These are phyloP conservation scores for Paraescarpia echinospica DNA, from an alignment of 1,140 invertebrate species.

Conservation along the genomic window DNA sequence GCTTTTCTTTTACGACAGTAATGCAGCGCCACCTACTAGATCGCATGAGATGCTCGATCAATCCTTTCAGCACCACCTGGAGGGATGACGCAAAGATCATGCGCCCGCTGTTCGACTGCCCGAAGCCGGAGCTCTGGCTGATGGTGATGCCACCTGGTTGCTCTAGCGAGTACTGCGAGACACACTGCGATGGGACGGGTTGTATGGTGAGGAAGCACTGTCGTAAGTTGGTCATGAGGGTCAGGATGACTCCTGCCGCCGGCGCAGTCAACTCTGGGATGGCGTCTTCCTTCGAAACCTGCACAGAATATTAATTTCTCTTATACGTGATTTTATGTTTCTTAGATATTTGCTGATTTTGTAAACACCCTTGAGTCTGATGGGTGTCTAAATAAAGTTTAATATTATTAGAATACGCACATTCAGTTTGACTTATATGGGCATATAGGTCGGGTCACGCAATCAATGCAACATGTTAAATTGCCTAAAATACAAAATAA, in stretches of 20 bases:
- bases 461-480: too few species aligned
- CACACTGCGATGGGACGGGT: conserved; percentile 12
- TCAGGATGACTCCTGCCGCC: conserved; percentile 54
- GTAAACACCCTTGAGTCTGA: too few species aligned
- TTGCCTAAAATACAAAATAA: too few species aligned
- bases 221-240: conserved; percentile 55
- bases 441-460: too few species aligned
- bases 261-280: conserved; percentile 53
- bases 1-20: neutral
- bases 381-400: too few species aligned
- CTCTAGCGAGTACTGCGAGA: neutral
- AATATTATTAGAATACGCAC: too few species aligned
- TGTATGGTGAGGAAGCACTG: conserved; percentile 50
- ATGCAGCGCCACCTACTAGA: conserved; percentile 52
- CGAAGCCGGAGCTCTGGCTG: neutral
- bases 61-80: conserved; percentile 60
- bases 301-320: conserved; percentile 27
- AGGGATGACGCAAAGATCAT: conserved; percentile 57
- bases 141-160: neutral
- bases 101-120: conserved; percentile 35
- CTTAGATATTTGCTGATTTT: too few species aligned
- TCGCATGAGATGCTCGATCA: conserved; percentile 62
- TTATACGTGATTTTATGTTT: too few species aligned
- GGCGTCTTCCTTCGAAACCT: conserved; percentile 55
- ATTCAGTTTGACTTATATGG: too few species aligned